Base-by-base conservation (phyloP, 2,797 vertebrate genomes). In the Macropodus opercularis region DNA sequence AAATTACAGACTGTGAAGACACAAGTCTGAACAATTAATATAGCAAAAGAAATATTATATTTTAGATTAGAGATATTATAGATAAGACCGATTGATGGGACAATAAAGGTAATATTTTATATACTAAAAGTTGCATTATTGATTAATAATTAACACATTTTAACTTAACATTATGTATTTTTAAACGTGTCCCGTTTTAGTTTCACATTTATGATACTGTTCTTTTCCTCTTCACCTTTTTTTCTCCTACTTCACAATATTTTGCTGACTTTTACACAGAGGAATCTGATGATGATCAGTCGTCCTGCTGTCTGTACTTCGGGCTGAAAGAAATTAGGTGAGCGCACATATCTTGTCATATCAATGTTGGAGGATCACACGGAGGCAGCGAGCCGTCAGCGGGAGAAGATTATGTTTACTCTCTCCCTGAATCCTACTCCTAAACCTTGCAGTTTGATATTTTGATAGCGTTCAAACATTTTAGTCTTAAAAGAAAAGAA, bases 201-300 rank as follows among this genome's bases (percentile, higher is more conserved):
- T 38, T 71, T 42, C 22, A 21, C 18, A 36, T 79, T 57, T 29
- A 41, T 42, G 54, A 15, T 56, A 40, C n/a, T 32, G 41, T 62
- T 22, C 9, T 46, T 26, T 27, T 53, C 41, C 31, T 42, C 44
- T 17, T n/a, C n/a, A n/a, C n/a, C n/a, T n/a, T n/a, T n/a, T n/a
- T n/a, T 59, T 11, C 36, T 44, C 17, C 47, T 43, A 59, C 59
- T 50, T 29, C 40, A 61, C 43, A 63, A 11, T 44, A 24, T n/a
- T 24, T 22, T 48, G 21, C 11, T 39, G 15, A 39, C 29, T 18
- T 34, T 5, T 38, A 22, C 18, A 29, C 15, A 44, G 55, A 49
- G 21, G 24, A 48, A 39, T 26, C 14, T 6, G 17, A 32, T 1
- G 55, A 53, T n/a, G 42, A 42, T 21, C 22, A 26, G 9, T 62